These are phyloP conservation scores for Crossocerus cetratus DNA, from an alignment of 2,888 invertebrate species.

Conservation along the genomic window DNA sequence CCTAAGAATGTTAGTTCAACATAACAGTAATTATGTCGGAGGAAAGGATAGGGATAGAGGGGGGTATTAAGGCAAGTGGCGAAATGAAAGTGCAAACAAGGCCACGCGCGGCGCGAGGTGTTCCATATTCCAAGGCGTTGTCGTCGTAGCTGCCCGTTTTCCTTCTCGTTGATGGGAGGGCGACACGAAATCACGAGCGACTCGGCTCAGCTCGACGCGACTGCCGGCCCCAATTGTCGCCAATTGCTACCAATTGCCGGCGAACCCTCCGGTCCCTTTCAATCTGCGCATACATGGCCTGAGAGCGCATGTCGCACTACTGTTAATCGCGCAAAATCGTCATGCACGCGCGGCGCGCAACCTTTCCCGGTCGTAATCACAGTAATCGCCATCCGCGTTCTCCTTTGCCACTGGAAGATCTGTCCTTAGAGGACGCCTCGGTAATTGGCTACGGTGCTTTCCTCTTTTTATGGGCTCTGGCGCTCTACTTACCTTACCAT, in stretches of 20 bases:
- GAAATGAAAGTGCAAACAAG: constrained; percentile 38
- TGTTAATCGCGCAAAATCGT: constrained; percentile 37
- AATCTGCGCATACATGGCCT: constrained; percentile 42
- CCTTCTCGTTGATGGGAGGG: constrained; percentile 7
- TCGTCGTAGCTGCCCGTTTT: not conserved
- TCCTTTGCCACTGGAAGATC: too few species aligned
- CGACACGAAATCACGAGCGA: constrained; percentile 67
- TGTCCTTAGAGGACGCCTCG: too few species aligned
- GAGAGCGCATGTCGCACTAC: constrained; percentile 20
- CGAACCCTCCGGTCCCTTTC: constrained; percentile 32
- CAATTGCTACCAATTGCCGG: constrained; percentile 71
- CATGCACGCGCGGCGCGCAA: constrained; percentile 20
- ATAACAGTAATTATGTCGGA: too few species aligned
- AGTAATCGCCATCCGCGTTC: constrained; percentile 11
- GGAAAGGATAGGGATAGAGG: too few species aligned
- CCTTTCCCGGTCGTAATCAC: constrained; percentile 31
- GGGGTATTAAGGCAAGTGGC: too few species aligned
- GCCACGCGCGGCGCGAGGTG: not conserved
- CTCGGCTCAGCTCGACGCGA: too few species aligned
- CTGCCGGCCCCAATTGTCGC: constrained; percentile 70
- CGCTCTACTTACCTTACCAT: not conserved
- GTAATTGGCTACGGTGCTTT: constrained; percentile 16
- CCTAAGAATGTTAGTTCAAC: too few species aligned
- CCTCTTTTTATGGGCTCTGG: not conserved
- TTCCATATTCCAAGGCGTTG: constrained; percentile 20